These are phyloP conservation scores for Perizoma affinitatum DNA, from an alignment of 2,888 invertebrate genomes.

Conservation along the genomic window DNA sequence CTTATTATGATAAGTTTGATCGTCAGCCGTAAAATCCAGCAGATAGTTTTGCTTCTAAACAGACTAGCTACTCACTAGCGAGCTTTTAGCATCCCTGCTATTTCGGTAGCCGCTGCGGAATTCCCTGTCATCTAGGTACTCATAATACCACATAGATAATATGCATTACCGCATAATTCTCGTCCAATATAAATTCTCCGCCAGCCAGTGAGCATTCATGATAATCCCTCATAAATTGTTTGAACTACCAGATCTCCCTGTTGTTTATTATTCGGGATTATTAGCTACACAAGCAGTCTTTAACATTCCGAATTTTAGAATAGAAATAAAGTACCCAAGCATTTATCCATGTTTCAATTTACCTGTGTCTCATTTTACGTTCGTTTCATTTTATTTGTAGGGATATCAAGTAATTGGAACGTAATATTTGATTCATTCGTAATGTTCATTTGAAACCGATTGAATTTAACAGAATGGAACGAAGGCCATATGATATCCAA, in stretches of 20 bases:
- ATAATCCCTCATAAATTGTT: background rate
- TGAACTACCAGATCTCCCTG: background rate
- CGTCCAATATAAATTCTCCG: constrained; percentile 20
- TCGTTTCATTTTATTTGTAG: background rate
- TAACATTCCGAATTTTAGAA: too few relatives aligned
- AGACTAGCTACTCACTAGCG: constrained; percentile 19
- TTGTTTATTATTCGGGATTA: too few relatives aligned
- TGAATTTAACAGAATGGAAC: constrained; percentile 40
- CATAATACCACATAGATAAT: constrained; percentile 11
- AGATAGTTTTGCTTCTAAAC: constrained; percentile 20
- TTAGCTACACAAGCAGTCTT: too few relatives aligned
- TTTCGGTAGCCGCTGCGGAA: constrained; percentile 16
- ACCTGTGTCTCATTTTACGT: too few relatives aligned
- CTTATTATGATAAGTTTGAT: background rate
- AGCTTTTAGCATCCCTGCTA: constrained; percentile 18
- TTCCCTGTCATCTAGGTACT: constrained; percentile 8
- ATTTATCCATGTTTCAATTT: too few relatives aligned
- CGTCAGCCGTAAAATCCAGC: constrained; percentile 5
- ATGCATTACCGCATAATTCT: constrained; percentile 27
- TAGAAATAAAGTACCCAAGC: too few relatives aligned
- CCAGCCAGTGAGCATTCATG: background rate
- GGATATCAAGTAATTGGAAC: constrained; percentile 13
- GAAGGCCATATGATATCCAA: constrained; percentile 35
- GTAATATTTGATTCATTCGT: constrained; percentile 27
- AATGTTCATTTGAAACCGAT: constrained; percentile 31